phyloP scores from a whole-genome alignment of 2,113 vertebrate genomes.

The Xyliphius kryptos region DNA sequence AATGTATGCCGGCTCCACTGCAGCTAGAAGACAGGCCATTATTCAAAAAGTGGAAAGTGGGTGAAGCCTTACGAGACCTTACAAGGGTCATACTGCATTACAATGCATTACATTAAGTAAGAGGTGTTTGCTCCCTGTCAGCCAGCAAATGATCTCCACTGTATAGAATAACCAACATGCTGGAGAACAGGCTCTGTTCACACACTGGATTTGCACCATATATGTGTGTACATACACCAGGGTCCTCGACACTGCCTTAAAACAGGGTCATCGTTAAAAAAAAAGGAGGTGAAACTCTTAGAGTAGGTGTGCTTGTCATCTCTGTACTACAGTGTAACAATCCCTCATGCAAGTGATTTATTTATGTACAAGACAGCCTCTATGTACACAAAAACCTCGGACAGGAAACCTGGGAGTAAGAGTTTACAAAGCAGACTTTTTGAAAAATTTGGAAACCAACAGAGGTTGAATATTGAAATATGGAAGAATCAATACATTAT shows the following conservation, averaged over 20 bases:
- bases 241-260: not conserved
- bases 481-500: too few relatives aligned
- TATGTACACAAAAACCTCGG: too few relatives aligned
- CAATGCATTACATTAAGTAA: constrained; percentile 6
- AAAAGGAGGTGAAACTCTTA: not conserved
- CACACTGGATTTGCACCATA: not conserved
- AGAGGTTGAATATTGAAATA: too few relatives aligned
- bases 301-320: not conserved
- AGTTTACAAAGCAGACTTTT: too few relatives aligned
- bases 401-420: too few relatives aligned
- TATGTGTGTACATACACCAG: not conserved
- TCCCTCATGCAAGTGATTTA: too few relatives aligned
- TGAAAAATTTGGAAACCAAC: too few relatives aligned
- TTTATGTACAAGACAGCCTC: too few relatives aligned
- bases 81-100: not conserved
- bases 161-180: constrained; percentile 5
- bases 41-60: constrained; percentile 3
- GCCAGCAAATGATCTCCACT: constrained; percentile 9
- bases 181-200: constrained; percentile 8
- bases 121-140: not conserved
- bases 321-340: not conserved
- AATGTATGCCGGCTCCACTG: not conserved
- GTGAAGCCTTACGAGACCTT: not conserved
- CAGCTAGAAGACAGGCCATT: constrained; percentile 2
- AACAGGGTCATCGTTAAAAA: constrained; percentile 4